Base-by-base conservation (phyloP, 2,797 vertebrate genomes). In the Apogon hyalosoma region DNA sequence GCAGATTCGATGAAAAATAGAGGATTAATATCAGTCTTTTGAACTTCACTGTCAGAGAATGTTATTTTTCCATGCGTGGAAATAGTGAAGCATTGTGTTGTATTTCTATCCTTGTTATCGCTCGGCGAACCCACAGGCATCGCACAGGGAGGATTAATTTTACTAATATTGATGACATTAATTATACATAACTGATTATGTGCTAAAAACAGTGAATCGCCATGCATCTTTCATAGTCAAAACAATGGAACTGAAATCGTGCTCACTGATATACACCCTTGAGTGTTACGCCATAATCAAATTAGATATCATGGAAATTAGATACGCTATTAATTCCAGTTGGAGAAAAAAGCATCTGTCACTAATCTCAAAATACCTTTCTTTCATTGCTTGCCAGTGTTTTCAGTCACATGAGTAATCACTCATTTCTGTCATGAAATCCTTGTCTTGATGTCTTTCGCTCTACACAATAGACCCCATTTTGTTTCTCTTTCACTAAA, bases 121-220 rank as follows among this genome's bases (percentile, higher is more conserved):
- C 43, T 58, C n/a, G 1, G 69, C 49, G 52, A 72, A 47, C 60
- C 56, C 61, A 50, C 12, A 46, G 46, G 59, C 57, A n/a, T 21
- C 36, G 14, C 38, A 53, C 8, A 14, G 54, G 61, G 63, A 75
- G 59, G 65, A 75, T 86, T 86, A 69, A 77, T 70, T 79, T 72
- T 75, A 56, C 58, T 72, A 70, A 73, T 87, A 86, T 85, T 86
- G 86, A 89, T 89, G 79, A 77, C 24, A 57, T 69, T 83, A 85
- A 89, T 87, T 78, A 84, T 61, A 79, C 66, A 70, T 87, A 79
- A 80, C 71, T 83, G 82, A 85, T 85, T 77, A 79, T 71, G 63
- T 79, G 75, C 70, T 80, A 67, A 82, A 84, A 81, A 41, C 48
- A 19, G 40, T 45, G 57, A 80, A 65, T 47, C 61, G 58, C 42